Percentiles rank a stretch among this genome's conserved stretches.
These are phyloP conservation scores for Ectemnius lituratus DNA, from an alignment of 2,888 invertebrate genomes.

Conservation along the genomic window DNA sequence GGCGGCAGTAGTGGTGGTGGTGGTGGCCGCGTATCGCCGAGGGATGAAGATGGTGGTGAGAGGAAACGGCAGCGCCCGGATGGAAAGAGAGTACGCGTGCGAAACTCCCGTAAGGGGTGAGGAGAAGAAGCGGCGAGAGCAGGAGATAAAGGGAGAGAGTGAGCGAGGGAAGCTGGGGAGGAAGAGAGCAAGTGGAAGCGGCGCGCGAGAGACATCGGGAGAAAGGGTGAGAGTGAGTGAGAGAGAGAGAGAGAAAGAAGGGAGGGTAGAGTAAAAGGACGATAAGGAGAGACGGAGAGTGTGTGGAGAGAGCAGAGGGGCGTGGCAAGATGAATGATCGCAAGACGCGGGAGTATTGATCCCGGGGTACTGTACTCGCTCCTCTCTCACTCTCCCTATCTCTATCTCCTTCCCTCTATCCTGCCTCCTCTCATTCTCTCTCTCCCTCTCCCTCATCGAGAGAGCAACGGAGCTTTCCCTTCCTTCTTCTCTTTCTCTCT, in stretches of 20 bases:
- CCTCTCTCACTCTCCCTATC: constrained; percentile 61
- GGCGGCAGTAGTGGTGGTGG: too few relatives aligned
- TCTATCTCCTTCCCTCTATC: constrained; percentile 28
- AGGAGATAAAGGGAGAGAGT: constrained; percentile 25
- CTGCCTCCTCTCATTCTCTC: constrained; percentile 32
- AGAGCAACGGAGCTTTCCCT: constrained; percentile 37
- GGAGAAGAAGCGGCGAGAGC: constrained; percentile 21
- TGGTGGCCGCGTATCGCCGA: constrained; percentile 2
- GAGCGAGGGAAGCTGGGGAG: constrained; percentile 22
- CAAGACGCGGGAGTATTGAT: constrained; percentile 78
- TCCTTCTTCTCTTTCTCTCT: constrained; percentile 41
- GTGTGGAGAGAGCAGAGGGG: constrained; percentile 75
- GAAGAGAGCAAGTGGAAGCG: too few relatives aligned
- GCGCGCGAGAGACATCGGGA: constrained; percentile 33
- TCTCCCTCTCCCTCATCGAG: constrained; percentile 49
- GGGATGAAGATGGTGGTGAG: constrained; percentile 58
- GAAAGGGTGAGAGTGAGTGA: constrained; percentile 47
- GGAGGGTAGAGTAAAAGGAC: constrained; percentile 28
- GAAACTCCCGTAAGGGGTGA: constrained; percentile 24
- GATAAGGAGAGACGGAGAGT: constrained; percentile 51
- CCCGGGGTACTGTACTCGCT: constrained; percentile 72
- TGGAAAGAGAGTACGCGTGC: constrained; percentile 28
- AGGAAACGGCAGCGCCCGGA: constrained; percentile 26
- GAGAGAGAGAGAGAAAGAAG: constrained; percentile 40
- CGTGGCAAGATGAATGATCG: constrained; percentile 78